Evolutionary conservation across 2,888 invertebrate species (phyloP), one percentile per base, ranked within the genome.

Genomic region (Agonopterix heracliana): DNA sequence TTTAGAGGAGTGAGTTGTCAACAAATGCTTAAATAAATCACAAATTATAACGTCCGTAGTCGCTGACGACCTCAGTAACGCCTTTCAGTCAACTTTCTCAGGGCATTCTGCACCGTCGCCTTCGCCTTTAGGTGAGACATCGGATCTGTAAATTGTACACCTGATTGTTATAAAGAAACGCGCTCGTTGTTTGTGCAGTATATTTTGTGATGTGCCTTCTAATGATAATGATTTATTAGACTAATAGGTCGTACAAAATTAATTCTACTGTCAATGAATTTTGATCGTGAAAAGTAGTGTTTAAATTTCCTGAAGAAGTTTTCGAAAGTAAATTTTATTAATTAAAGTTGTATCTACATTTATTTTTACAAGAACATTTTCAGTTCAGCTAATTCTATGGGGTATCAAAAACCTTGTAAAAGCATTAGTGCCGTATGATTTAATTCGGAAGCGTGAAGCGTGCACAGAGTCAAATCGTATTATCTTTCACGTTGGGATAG

Each of bases 91-190:
- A 86, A 74, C 74, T 84, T 88, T 84, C 78, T 78, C 76, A 88
- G 84, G 71, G 88, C 88, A 76, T 87, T 88, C 87, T 88, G 88
- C 68, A 88, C 88, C 64, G 87, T 88, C 80, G 86, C 87, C 72
- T 87, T 88, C 82, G 88, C 88, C 76, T 87, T 88, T 81, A 85
- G 84, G 61, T 87, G 87, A 59, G 86, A 81, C 74, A 87, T 74
- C 75, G 88, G 87, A 85, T 87, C 88, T 88, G 86, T 41, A 69
- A 88, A 87, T 66, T 44, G 38, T 49, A 45, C 5, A 26, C 26
- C 26, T 26, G 26, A 26, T 26, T 26, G 26, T 26, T 26, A 26
- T 26, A 26, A 13, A 41, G 13, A 44, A 41, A 13, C 4, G 35
- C 10, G 7, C 8, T 36, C 5, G 3, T 26, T 26, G 26, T 26